Base-by-base conservation (phyloP, 1,140 invertebrate genomes). In the Leptoteleia sp. region DNA sequence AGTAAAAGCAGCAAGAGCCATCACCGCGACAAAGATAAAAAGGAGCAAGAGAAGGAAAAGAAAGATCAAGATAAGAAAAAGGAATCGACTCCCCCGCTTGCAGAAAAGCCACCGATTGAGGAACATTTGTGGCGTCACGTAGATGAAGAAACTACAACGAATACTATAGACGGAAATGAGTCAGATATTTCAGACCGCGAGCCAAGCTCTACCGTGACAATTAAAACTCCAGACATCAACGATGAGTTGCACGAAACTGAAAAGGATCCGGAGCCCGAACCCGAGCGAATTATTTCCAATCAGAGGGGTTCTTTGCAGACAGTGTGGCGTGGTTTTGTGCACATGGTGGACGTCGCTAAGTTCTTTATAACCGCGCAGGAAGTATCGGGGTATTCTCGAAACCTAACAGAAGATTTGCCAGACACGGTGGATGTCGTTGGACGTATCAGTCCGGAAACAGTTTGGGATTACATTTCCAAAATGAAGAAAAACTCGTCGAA, bases 391-490 rank as follows among this genome's bases (percentile, higher is more conserved):
- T 92, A 93, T 68, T 92, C 93, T 6, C 87, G 89, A 17, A 92
- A 94, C 65, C 86, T 96, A 1, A 91, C 91, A 79, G 91, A 94
- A 77, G 93, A 96, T 85, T 82, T 98, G 4, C 93, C 93, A 0
- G 90, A 93, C 48, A 93, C 94, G n/a, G 90, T 98, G 12, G 94
- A 96, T 80, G 94, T 98, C 22, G 96, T 98, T 54, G 97, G 97
- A 6, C 92, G 97, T 76, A 98, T 99, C 77, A 92, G 93, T 54
- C 96, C 96, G 3, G 93, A 95, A 3, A 96, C 95, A 31, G 96
- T 98, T 6, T 98, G 96, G 95, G 96, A 98, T 57, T 99, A 99
- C 83, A 93, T 99, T 22, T 92, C 92, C 3, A 97, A 98, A 89
- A 96, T 97, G 89, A 96, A 96, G 81, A 95, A 95, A 83, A 93